Evolutionary conservation across 2,797 vertebrate species (phyloP).

Genomic region (Cynopterus sphinx): DNA sequence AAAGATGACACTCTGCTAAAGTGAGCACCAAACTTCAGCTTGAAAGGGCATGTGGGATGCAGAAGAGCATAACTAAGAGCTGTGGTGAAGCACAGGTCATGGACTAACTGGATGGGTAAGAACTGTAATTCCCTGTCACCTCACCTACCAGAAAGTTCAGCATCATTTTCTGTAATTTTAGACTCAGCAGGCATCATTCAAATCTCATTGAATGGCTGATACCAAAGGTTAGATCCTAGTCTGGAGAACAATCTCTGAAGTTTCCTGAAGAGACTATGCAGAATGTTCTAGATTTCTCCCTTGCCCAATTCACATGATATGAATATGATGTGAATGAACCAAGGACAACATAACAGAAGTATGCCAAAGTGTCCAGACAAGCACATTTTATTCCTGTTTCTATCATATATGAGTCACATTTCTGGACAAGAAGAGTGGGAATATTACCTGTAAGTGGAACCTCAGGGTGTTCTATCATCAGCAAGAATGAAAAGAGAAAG

Average conservation of each 20-base stretch:
- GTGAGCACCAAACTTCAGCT: background rate
- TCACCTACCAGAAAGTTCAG: background rate
- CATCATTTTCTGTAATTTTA: background rate
- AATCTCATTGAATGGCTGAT: background rate
- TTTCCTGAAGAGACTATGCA: background rate
- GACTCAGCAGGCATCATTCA: background rate
- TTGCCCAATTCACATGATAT: background rate
- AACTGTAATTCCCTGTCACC: background rate
- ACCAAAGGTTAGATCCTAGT: background rate
- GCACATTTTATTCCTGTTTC: no score
- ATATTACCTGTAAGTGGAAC: background rate
- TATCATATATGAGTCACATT: background rate
- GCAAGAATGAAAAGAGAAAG: background rate
- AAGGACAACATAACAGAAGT: background rate
- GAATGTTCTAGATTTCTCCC: background rate
- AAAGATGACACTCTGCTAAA: background rate
- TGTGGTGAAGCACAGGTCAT: background rate
- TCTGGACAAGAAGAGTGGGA: background rate
- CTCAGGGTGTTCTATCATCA: background rate
- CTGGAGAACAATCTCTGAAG: background rate
- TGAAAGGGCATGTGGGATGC: background rate
- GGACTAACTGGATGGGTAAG: no score
- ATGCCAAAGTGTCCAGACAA: background rate
- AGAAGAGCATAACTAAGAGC: background rate
- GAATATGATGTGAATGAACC: background rate